These are phyloP conservation scores for Ceratosolen fusciceps DNA, from an alignment of 1,140 invertebrate genomes.

Conservation along the genomic window DNA sequence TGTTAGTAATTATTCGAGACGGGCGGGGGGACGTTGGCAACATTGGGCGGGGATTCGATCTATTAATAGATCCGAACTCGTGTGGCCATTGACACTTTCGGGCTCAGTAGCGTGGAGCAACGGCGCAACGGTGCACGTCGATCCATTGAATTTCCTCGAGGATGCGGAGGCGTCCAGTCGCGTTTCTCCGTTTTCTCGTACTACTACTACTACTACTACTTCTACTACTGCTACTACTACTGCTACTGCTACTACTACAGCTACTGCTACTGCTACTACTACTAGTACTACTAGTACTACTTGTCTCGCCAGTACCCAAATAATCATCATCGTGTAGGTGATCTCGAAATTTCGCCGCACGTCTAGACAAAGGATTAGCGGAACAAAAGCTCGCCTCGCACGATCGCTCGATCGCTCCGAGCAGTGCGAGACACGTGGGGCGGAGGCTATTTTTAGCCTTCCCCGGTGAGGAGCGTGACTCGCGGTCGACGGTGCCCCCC, in stretches of 20 bases:
- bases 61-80: constrained; percentile 43
- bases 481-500: too few species aligned
- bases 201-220: too few species aligned
- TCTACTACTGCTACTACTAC: too few species aligned
- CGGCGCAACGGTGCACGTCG: neutral
- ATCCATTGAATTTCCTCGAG: constrained; percentile 34
- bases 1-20: constrained; percentile 19
- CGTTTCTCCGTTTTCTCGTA: constrained; percentile 28
- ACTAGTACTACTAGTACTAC: too few species aligned
- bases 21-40: too few species aligned
- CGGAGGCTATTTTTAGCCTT: too few species aligned
- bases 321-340: constrained; percentile 11
- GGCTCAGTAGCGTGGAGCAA: constrained; percentile 1
- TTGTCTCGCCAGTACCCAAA: neutral
- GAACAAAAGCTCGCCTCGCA: neutral
- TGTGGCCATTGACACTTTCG: constrained; percentile 30
- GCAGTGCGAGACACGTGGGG: too few species aligned
- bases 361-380: constrained; percentile 37
- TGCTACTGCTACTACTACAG: too few species aligned
- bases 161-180: constrained; percentile 5
- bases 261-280: too few species aligned
- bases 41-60: constrained; percentile 14
- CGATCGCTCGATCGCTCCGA: neutral
- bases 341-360: constrained; percentile 28
- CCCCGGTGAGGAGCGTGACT: too few species aligned